phyloP scores from a whole-genome alignment of 2,113 vertebrate genomes.

The Aplodontia rufa region DNA sequence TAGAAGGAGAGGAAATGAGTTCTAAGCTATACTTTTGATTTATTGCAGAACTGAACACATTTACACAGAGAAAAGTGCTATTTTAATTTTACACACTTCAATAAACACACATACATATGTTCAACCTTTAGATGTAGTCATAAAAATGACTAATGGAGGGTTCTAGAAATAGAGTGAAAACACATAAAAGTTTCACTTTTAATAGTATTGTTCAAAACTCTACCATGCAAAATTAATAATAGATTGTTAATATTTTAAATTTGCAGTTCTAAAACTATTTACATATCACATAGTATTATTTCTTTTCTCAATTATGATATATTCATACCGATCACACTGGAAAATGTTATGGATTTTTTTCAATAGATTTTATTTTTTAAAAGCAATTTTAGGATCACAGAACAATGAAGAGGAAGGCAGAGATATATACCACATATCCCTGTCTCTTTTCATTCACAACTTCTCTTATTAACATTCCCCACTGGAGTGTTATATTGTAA shows the following conservation, averaged over 20 bases:
- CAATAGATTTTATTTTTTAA: background rate
- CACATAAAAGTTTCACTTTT: slow-evolving; percentile 39
- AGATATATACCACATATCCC: no score
- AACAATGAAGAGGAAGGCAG: background rate
- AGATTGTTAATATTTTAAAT: background rate
- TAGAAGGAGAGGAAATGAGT: slow-evolving; percentile 75
- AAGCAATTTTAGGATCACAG: background rate
- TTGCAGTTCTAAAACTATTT: background rate
- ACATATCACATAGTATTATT: background rate
- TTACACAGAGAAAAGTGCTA: slow-evolving; percentile 71
- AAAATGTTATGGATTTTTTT: background rate
- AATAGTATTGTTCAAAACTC: background rate
- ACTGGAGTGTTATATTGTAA: background rate
- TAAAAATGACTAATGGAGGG: slow-evolving; percentile 54
- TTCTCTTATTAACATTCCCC: no score
- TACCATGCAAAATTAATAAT: background rate
- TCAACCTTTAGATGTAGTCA: slow-evolving; percentile 64
- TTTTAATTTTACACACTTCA: slow-evolving; percentile 79
- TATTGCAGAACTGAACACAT: slow-evolving; percentile 67
- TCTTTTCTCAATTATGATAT: background rate
- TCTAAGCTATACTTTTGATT: slow-evolving; percentile 70
- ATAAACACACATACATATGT: slow-evolving; percentile 65
- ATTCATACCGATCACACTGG: background rate
- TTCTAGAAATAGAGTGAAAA: slow-evolving; percentile 61
- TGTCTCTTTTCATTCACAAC: accelerated